A percentile compares a stretch with the other conserved stretches of the same genome.
Evolutionary conservation across 2,888 invertebrate species (phyloP).

Genomic region (Dasypolia templi): DNA sequence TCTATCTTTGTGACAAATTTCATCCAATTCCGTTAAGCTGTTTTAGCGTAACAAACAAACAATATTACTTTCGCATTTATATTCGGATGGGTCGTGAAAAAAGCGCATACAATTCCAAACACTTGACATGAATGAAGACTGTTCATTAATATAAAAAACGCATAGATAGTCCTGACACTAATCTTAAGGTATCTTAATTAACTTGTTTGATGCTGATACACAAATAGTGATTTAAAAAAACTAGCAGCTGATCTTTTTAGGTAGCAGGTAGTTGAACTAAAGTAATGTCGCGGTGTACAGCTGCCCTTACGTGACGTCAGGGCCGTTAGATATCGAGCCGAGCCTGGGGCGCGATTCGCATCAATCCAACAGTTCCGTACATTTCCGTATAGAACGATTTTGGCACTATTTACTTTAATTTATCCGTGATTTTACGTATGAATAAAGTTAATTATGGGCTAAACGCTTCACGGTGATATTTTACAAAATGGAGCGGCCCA

Average conservation of each 20-base stretch:
- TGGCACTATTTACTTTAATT: slow-evolving; percentile 9
- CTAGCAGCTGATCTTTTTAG: background rate
- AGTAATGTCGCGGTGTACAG: background rate
- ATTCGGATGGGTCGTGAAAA: background rate
- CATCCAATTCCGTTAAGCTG: no score
- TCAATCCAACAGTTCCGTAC: slow-evolving; percentile 56
- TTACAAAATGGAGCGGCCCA: no score
- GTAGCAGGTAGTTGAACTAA: background rate
- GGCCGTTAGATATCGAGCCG: slow-evolving; percentile 19
- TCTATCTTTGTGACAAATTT: no score
- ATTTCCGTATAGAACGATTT: slow-evolving; percentile 32
- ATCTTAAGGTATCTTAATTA: background rate
- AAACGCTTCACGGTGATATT: no score
- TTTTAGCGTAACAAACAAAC: no score
- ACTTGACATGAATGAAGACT: background rate
- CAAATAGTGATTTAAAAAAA: background rate
- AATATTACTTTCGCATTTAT: no score
- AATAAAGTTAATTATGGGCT: background rate
- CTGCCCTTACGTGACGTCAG: slow-evolving; percentile 41
- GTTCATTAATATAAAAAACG: background rate
- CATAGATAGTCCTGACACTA: background rate
- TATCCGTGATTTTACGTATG: background rate
- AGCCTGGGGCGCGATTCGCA: slow-evolving; percentile 39
- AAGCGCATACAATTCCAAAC: background rate
- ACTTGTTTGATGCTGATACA: background rate